A percentile compares a stretch with the other conserved stretches of the same genome.
These are phyloP conservation scores for Mustelus asterias DNA, from an alignment of 2,113 vertebrate species.

Conservation along the genomic window DNA sequence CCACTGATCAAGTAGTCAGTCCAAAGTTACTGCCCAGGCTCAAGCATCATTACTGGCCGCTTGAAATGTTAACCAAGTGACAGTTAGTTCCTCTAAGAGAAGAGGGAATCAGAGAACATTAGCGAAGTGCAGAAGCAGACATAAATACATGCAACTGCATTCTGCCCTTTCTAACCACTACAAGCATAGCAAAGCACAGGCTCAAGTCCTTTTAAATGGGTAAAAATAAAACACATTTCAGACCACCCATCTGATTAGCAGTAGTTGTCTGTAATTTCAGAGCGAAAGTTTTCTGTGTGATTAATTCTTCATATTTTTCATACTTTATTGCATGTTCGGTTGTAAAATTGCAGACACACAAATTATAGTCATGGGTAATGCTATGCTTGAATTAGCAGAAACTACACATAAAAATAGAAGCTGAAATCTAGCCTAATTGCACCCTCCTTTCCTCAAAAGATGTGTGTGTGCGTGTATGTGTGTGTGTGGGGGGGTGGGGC, in stretches of 20 bases:
- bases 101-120: background rate
- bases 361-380: slow-evolving; percentile 4
- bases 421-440: slow-evolving; percentile 22
- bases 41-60: background rate
- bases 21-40: background rate
- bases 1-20: background rate
- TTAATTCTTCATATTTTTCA: background rate
- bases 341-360: slow-evolving; percentile 23
- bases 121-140: background rate
- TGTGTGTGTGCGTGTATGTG: background rate
- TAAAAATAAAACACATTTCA: slow-evolving; percentile 9
- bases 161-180: background rate
- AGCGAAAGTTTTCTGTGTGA: slow-evolving; percentile 21
- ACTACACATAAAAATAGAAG: slow-evolving; percentile 19
- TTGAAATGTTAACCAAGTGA: background rate
- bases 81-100: background rate
- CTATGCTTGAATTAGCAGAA: background rate
- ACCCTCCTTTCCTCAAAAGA: slow-evolving; percentile 9
- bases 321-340: slow-evolving; percentile 10
- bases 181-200: background rate
- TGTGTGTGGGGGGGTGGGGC: too few species aligned
- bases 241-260: background rate
- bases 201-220: background rate
- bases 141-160: background rate
- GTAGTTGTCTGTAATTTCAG: slow-evolving; percentile 5